These are phyloP conservation scores for Thryonomys swinderianus DNA, from an alignment of 2,113 vertebrate genomes.

Conservation along the genomic window DNA sequence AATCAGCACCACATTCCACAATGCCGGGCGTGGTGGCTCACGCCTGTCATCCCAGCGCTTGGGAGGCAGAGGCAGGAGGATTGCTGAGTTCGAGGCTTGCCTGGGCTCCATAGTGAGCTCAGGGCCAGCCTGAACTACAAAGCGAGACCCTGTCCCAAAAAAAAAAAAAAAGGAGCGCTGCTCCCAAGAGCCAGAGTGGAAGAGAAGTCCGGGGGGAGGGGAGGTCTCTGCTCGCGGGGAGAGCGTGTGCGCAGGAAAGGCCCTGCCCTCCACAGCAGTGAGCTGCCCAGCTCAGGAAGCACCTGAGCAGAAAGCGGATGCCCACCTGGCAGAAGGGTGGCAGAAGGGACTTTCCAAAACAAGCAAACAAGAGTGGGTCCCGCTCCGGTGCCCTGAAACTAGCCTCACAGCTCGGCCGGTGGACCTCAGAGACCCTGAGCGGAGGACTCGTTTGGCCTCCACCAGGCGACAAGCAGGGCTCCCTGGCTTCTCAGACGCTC, in stretches of 20 bases:
- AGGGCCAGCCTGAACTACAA: no score
- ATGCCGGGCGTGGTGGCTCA: no score
- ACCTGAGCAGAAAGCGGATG: background rate
- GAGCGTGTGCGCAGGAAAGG: background rate
- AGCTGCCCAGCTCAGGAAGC: background rate
- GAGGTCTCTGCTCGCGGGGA: background rate
- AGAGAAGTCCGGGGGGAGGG: no score
- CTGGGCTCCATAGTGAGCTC: no score
- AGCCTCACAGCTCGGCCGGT: background rate
- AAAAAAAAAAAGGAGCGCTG: no score
- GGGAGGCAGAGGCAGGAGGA: no score
- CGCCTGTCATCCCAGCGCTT: no score
- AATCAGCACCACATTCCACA: no score
- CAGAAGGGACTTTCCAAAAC: background rate
- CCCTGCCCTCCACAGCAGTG: accelerated
- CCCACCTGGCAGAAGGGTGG: background rate
- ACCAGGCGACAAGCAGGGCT: background rate
- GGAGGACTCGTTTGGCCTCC: background rate
- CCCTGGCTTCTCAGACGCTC: background rate
- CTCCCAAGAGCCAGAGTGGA: background rate
- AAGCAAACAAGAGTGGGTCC: background rate
- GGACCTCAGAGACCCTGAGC: background rate
- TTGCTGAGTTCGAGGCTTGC: no score
- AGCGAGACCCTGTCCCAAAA: no score
- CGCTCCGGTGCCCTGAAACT: background rate